phyloP scores from a whole-genome alignment of 2,113 vertebrate genomes.

The Ophthalmolycus amberensis region DNA sequence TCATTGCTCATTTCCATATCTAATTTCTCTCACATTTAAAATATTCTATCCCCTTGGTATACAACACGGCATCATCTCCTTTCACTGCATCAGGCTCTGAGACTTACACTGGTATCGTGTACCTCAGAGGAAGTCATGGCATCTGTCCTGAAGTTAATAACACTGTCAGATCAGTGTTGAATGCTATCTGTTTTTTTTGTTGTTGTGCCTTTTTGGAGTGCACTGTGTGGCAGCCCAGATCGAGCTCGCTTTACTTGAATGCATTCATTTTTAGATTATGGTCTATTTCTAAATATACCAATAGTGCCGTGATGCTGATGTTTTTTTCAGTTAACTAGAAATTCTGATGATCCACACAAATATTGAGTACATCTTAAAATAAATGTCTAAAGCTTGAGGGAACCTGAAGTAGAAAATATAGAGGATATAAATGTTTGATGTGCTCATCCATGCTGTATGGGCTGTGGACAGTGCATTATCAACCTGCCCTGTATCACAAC shows the following conservation, averaged over 20 bases:
- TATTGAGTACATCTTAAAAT: not conserved
- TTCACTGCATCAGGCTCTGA: constrained; percentile 5
- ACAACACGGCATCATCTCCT: constrained; percentile 15
- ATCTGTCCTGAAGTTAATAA: constrained; percentile 7
- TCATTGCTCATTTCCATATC: constrained; percentile 47
- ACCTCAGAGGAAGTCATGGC: constrained; percentile 23
- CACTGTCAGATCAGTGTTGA: constrained; percentile 6
- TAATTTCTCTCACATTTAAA: constrained; percentile 23
- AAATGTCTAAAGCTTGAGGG: constrained; percentile 9
- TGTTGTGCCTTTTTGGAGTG: not conserved
- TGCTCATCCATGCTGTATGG: constrained; percentile 6
- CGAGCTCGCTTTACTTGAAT: constrained; percentile 6
- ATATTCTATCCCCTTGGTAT: not conserved
- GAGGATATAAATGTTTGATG: constrained; percentile 42
- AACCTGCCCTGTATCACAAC: constrained; percentile 12
- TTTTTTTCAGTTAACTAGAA: not conserved
- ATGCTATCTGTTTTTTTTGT: constrained; percentile 2
- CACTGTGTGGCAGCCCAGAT: not conserved
- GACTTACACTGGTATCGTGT: constrained; percentile 11
- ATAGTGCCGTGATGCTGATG: not conserved
- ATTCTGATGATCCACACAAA: constrained; percentile 4
- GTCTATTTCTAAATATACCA: constrained; percentile 21
- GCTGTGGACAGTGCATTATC: constrained; percentile 39
- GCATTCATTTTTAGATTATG: constrained; percentile 14
- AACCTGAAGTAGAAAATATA: constrained; percentile 15